phyloP scores from a whole-genome alignment of 2,797 vertebrate species.

The Sebastes nivosus region DNA sequence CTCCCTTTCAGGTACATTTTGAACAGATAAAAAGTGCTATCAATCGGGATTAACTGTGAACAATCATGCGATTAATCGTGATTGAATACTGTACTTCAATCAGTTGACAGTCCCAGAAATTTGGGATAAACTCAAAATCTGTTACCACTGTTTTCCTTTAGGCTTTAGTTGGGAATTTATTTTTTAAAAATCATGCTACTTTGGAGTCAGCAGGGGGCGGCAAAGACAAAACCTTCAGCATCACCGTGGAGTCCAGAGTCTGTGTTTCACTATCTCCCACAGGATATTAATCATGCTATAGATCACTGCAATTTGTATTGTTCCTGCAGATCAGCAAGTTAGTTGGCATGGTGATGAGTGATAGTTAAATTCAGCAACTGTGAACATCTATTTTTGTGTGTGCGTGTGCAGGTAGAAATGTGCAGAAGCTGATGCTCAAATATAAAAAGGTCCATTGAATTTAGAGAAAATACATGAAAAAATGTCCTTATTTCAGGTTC shows the following conservation, averaged over 20 bases:
- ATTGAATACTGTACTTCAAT: too few species aligned
- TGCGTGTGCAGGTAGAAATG: neutral
- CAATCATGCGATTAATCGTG: too few species aligned
- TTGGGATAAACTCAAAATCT: neutral
- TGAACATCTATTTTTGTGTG: neutral
- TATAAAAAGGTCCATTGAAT: neutral
- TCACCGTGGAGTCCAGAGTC: neutral
- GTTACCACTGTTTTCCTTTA: neutral
- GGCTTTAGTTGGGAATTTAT: neutral
- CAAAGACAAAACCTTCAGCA: conserved; percentile 46
- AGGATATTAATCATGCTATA: neutral
- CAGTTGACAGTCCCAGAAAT: too few species aligned
- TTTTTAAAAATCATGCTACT: neutral
- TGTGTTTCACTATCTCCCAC: neutral
- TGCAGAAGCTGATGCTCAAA: neutral
- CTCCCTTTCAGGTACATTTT: too few species aligned
- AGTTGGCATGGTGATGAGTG: conserved; percentile 10
- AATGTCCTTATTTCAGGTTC: neutral
- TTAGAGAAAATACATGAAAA: neutral
- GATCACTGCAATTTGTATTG: neutral
- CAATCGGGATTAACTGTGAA: too few species aligned
- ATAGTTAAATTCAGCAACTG: neutral
- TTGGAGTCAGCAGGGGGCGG: conserved; percentile 71
- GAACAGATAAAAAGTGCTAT: too few species aligned
- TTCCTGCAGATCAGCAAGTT: neutral